Evolutionary conservation across 2,113 vertebrate genomes (phyloP).

Genomic region (Pipra filicauda): DNA sequence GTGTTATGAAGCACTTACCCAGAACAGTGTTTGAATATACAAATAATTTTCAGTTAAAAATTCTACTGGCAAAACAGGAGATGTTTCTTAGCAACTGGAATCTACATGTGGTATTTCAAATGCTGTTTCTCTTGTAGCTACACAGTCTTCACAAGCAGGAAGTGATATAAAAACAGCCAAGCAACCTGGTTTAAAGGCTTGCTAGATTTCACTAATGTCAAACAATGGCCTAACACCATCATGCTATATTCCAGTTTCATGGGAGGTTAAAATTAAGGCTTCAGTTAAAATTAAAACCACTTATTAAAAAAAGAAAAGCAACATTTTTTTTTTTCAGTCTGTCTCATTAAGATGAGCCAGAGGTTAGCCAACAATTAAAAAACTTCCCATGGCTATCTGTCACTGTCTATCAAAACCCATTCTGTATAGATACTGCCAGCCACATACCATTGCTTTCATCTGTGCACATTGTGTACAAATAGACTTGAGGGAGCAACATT

Average conservation of each 20-base stretch:
- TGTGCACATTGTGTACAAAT: background rate
- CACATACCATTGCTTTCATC: background rate
- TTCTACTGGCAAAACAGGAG: background rate
- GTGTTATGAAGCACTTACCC: background rate
- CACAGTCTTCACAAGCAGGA: background rate
- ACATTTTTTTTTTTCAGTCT: background rate
- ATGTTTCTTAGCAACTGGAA: conserved; percentile 23
- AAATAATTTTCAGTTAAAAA: background rate
- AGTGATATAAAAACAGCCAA: background rate
- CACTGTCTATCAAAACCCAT: background rate
- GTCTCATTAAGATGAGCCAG: background rate
- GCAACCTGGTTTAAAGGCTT: background rate
- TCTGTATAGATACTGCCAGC: background rate
- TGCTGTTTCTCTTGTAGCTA: background rate
- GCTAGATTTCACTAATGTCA: background rate
- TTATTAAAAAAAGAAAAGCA: background rate
- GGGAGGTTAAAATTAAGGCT: background rate
- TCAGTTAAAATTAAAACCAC: background rate
- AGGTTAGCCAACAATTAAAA: background rate
- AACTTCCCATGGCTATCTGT: background rate
- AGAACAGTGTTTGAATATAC: background rate
- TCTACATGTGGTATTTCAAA: background rate
- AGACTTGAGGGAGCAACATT: background rate
- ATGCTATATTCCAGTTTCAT: background rate
- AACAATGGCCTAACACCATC: background rate